Base-by-base conservation (phyloP, 2,797 vertebrate genomes). In the Hoplostethus atlanticus region DNA sequence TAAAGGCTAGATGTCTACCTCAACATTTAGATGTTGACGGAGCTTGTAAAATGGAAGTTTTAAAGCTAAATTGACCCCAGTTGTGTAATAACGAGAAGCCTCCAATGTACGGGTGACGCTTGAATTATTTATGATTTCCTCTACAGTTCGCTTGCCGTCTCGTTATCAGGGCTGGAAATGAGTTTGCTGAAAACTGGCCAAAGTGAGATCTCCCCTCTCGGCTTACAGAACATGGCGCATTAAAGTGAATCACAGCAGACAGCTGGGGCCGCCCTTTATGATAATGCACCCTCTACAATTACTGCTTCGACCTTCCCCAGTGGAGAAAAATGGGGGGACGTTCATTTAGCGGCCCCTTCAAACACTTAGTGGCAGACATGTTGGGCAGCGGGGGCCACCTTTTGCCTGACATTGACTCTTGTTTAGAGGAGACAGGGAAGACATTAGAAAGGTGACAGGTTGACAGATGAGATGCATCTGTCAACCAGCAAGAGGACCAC, bases 271-370 rank as follows among this genome's bases (percentile, higher is more conserved):
- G 90, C 91, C 92, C 91, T 95, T 95, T 95, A 96, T 96, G 93
- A 91, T 94, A 96, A 96, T 95, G 86, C 90, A 88, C 85, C 90
- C 91, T 77, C 52, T 80, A 94, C 93, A 89, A 94, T 96, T 96
- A 94, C 95, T 91, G 94, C 91, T 92, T 85, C 94, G 94, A 96
- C 95, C 96, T 95, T 95, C 88, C 83, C 88, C 69, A 84, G 88
- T 84, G 86, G 92, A 94, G 93, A 90, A 93, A 91, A 79, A 91
- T 82, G 73, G 87, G 89, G 87, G 91, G 91, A 84, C 63, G 80
- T 93, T 81, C 89, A 88, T 91, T 94, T 90, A 90, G 86, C 61
- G 2, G 61, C 87, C 91, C 71, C 73, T 83, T 84, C 70, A 93
- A 94, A 96, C 92, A 93, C 89, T 93, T 92, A 92, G 91, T 89